Evolutionary conservation across 2,888 invertebrate species (phyloP).

Genomic region (Spialia ferax): DNA sequence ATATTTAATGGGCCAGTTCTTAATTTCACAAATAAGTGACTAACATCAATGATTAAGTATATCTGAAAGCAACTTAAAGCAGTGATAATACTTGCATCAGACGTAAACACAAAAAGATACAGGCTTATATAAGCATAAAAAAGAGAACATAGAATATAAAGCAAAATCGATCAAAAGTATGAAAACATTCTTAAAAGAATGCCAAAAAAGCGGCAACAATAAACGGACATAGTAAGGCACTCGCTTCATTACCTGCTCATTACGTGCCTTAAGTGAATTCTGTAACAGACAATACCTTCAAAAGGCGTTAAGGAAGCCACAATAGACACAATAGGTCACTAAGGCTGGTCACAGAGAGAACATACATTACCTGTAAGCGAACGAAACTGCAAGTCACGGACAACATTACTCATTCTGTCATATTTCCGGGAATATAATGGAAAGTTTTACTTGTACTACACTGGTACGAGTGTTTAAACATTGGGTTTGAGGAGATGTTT

Average conservation of each 20-base stretch:
- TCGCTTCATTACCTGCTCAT: conserved; percentile 3
- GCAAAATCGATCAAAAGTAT: not conserved
- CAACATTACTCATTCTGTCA: conserved; percentile 47
- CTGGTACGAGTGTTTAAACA: not conserved
- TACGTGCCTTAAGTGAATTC: conserved; percentile 13
- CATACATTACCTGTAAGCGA: conserved; percentile 57
- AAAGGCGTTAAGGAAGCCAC: conserved; percentile 27
- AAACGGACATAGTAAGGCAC: not conserved
- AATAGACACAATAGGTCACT: conserved; percentile 51
- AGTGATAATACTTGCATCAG: too few species aligned
- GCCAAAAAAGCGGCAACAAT: not conserved
- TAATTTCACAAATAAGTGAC: not conserved
- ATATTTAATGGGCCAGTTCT: too few species aligned
- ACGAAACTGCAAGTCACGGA: conserved; percentile 52
- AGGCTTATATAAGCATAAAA: not conserved
- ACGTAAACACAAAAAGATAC: not conserved
- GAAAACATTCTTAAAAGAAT: not conserved
- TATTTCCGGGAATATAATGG: conserved; percentile 21
- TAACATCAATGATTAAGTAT: not conserved
- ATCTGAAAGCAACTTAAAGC: not conserved
- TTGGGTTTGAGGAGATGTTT: not conserved
- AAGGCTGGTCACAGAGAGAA: conserved; percentile 52
- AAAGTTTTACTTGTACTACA: conserved; percentile 6
- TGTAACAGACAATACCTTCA: conserved; percentile 27
- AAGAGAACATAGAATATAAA: not conserved